phyloP scores from a whole-genome alignment of 2,888 invertebrate genomes.

The Carabus problematicus region DNA sequence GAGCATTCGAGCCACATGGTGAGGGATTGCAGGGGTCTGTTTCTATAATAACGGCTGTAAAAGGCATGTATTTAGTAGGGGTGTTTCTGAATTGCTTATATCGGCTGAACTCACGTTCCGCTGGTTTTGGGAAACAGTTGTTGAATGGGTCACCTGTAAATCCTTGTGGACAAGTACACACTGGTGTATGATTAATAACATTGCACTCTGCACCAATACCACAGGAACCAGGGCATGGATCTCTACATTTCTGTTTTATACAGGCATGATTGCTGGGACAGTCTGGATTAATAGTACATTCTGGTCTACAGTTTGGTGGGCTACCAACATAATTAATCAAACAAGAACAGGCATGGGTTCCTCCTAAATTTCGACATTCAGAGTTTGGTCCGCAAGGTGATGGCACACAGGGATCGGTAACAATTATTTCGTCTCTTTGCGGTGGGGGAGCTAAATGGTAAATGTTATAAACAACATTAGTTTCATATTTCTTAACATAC shows the following conservation, averaged over 20 bases:
- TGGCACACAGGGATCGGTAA: conserved; percentile 68
- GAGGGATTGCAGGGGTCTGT: conserved; percentile 76
- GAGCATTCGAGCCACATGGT: conserved; percentile 84
- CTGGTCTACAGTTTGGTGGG: conserved; percentile 80
- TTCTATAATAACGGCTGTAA: conserved; percentile 56
- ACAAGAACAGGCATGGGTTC: conserved; percentile 77
- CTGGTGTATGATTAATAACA: conserved; percentile 75
- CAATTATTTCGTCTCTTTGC: conserved; percentile 25
- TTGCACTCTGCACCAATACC: conserved; percentile 73
- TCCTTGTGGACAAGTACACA: conserved; percentile 75
- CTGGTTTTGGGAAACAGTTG: conserved; percentile 68
- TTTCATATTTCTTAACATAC: background rate
- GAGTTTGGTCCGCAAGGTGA: conserved; percentile 82
- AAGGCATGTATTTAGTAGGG: conserved; percentile 40
- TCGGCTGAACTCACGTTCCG: conserved; percentile 44
- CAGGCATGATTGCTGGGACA: conserved; percentile 77
- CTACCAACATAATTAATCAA: conserved; percentile 73
- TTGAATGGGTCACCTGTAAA: conserved; percentile 81
- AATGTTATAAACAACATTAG: conserved; percentile 57
- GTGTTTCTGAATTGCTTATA: conserved; percentile 12
- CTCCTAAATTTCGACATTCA: conserved; percentile 74
- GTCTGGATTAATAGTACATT: conserved; percentile 78
- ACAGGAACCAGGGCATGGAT: conserved; percentile 82
- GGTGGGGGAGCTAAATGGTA: conserved; percentile 64
- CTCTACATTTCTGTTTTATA: conserved; percentile 74